A percentile compares a stretch with the other conserved stretches of the same genome.
Evolutionary conservation across 2,113 vertebrate species (phyloP).

Genomic region (Zosterops japonicus): DNA sequence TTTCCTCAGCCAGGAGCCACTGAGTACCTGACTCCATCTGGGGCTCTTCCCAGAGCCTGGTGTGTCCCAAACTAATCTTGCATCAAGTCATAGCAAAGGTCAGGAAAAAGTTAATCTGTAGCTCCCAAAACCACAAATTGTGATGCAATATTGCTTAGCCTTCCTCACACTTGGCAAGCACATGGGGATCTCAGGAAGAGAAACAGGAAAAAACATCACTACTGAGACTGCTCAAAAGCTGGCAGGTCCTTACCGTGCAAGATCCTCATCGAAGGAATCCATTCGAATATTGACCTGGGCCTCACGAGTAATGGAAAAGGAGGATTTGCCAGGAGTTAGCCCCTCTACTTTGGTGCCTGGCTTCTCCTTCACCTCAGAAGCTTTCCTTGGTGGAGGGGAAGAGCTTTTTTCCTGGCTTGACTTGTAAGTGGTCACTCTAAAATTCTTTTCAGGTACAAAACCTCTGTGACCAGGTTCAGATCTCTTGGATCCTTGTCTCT

Average conservation of each 20-base stretch:
- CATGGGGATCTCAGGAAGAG: neutral
- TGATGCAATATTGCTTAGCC: neutral
- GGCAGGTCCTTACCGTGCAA: constrained; percentile 82
- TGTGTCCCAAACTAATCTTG: neutral
- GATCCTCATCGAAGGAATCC: constrained; percentile 88
- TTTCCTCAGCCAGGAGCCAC: neutral
- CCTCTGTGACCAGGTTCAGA: constrained; percentile 79
- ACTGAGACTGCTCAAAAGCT: neutral
- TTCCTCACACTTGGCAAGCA: neutral
- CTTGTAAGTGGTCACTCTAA: constrained; percentile 82
- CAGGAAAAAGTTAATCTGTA: neutral
- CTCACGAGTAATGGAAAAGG: constrained; percentile 85
- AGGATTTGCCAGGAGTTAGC: constrained; percentile 76
- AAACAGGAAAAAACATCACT: neutral
- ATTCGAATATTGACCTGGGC: constrained; percentile 87
- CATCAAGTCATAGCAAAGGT: neutral
- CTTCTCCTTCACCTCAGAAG: constrained; percentile 82
- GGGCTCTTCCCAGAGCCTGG: neutral
- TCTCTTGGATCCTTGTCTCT: constrained; percentile 82
- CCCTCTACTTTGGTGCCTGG: constrained; percentile 79
- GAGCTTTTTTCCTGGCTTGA: constrained; percentile 78
- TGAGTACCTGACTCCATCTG: neutral
- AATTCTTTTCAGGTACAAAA: constrained; percentile 83
- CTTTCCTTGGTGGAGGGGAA: constrained; percentile 74
- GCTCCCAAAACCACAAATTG: neutral